Evolutionary conservation across 1,140 invertebrate species (phyloP).

Genomic region (Zaprionus africanus): DNA sequence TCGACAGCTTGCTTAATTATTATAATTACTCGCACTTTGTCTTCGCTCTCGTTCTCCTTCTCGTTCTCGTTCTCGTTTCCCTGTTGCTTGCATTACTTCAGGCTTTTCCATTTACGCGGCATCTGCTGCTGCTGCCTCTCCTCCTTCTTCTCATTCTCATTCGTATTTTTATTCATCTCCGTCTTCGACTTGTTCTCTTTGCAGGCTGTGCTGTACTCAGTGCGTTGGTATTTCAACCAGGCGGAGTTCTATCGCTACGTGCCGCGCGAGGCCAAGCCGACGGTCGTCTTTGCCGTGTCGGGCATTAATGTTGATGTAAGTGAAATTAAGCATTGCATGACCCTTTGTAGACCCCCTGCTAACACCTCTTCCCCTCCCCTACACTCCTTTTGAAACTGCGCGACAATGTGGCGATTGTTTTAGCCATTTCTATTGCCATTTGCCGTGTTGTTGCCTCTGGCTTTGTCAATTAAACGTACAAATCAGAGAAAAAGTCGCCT

Average conservation of each 20-base stretch:
- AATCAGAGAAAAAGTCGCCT: conserved; percentile 45
- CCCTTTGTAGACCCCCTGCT: not conserved
- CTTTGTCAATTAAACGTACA: conserved; percentile 65
- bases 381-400: not conserved
- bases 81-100: conserved; percentile 25
- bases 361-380: too few species aligned
- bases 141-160: conserved; percentile 20
- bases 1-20: conserved; percentile 74
- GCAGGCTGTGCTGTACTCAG: conserved; percentile 90
- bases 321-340: conserved; percentile 81
- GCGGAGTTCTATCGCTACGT: conserved; percentile 92
- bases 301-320: conserved; percentile 91
- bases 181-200: conserved; percentile 28
- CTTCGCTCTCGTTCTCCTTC: conserved; percentile 40
- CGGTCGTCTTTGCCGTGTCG: conserved; percentile 88
- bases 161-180: not conserved
- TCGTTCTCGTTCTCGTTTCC: conserved; percentile 15
- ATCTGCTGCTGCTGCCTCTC: conserved; percentile 12
- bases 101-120: conserved; percentile 61
- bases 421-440: not conserved
- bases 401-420: not conserved
- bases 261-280: conserved; percentile 88
- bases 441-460: conserved; percentile 10
- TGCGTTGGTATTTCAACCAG: conserved; percentile 92
- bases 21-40: conserved; percentile 81